These are phyloP conservation scores for Crenuchus spilurus DNA, from an alignment of 2,797 vertebrate genomes.

Conservation along the genomic window DNA sequence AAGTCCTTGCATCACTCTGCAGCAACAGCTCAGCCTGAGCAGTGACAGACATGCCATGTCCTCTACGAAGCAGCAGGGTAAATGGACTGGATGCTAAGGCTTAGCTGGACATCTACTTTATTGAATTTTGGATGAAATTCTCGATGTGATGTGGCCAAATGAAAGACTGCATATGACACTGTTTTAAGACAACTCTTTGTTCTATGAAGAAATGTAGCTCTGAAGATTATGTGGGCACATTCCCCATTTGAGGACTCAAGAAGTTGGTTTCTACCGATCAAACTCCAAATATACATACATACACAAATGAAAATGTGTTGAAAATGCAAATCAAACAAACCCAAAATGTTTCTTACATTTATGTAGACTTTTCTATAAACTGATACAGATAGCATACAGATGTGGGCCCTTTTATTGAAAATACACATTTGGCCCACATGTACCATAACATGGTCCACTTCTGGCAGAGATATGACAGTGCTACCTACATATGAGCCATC, in stretches of 20 bases:
- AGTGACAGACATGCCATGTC: background rate
- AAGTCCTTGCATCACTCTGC: background rate
- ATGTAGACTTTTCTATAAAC: no score
- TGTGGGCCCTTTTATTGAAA: no score
- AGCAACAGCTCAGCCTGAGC: background rate
- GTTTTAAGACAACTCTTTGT: background rate
- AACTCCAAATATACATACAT: background rate
- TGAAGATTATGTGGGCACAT: background rate
- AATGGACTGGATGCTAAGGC: background rate
- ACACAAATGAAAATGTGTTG: no score
- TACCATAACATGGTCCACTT: no score
- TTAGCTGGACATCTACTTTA: background rate
- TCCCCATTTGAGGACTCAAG: background rate
- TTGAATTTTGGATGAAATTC: background rate
- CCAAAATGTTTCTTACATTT: no score
- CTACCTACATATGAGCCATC: no score
- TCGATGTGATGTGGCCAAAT: background rate
- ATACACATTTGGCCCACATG: no score
- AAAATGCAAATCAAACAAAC: no score
- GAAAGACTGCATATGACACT: background rate
- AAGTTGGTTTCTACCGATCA: no score
- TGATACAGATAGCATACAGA: no score
- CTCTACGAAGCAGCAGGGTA: background rate
- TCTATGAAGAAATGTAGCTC: background rate
- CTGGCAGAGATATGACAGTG: no score